These are phyloP conservation scores for Cecidostiba fungosa DNA, from an alignment of 2,888 invertebrate species.

Conservation along the genomic window DNA sequence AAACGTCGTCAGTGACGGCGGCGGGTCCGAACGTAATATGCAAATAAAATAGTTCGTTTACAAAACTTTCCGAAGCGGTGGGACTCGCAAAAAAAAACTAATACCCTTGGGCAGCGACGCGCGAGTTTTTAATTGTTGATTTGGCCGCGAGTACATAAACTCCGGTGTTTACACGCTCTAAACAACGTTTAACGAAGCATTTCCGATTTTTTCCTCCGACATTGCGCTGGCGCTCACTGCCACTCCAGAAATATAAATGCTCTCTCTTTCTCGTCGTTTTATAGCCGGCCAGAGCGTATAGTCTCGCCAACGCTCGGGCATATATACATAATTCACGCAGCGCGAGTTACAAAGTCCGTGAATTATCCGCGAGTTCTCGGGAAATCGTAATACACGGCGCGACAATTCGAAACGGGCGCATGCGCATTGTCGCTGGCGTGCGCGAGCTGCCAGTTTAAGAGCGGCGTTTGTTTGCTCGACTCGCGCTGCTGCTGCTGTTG, in stretches of 20 bases:
- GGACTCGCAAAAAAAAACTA: not conserved
- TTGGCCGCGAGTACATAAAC: not conserved
- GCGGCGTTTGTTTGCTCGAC: not conserved
- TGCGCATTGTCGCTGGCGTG: not conserved
- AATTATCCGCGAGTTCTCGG: conserved; percentile 47
- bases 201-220: conserved; percentile 32
- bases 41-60: conserved; percentile 28
- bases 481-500: not conserved
- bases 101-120: not conserved
- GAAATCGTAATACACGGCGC: conserved; percentile 37
- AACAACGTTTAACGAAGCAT: conserved; percentile 45
- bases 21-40: not conserved
- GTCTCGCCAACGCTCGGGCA: not conserved
- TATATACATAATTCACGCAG: conserved; percentile 26
- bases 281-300: not conserved
- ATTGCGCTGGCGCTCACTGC: not conserved
- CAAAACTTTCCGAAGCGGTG: not conserved
- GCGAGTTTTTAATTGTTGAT: conserved; percentile 33
- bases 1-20: not conserved
- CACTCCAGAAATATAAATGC: conserved; percentile 14
- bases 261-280: conserved; percentile 29
- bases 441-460: not conserved
- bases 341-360: conserved; percentile 32
- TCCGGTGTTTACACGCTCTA: conserved; percentile 36
- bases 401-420: conserved; percentile 62